Conservation (phyloP, 1,140 invertebrate genomes). For the Caenorhabditis latens region DNA sequence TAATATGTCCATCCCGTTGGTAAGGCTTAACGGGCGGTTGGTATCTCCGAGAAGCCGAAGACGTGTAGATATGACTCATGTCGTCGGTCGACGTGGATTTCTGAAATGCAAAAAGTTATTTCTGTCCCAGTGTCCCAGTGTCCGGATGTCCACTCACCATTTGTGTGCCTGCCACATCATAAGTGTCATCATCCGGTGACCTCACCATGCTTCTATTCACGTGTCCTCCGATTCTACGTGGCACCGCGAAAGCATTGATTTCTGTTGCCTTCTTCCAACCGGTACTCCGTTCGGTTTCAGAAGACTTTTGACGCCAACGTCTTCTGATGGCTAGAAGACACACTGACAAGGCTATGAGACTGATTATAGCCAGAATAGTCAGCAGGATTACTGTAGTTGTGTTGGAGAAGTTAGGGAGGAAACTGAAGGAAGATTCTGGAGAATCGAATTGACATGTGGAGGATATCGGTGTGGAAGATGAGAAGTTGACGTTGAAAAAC, state of each 20-base stretch:
- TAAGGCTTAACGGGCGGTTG: neutral
- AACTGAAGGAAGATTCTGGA: neutral
- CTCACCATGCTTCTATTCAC: neutral
- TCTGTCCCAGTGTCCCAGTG: too few species aligned
- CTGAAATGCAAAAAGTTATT: too few species aligned
- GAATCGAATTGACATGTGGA: neutral
- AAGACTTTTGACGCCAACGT: neutral
- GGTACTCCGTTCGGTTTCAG: neutral
- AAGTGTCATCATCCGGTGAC: conserved; percentile 13
- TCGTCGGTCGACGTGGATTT: conserved; percentile 34
- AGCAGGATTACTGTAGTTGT: conserved; percentile 22
- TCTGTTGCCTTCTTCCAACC: conserved; percentile 19
- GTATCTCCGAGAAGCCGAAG: neutral
- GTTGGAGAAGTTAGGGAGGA: neutral
- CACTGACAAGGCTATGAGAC: neutral
- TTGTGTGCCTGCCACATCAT: conserved; percentile 29
- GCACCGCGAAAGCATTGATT: neutral
- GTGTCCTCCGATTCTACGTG: conserved; percentile 17
- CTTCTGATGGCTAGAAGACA: neutral
- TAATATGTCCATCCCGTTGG: conserved; percentile 21
- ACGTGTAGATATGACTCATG: conserved; percentile 27
- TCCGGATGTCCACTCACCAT: neutral
- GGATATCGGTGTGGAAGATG: neutral
- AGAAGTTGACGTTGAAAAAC: neutral
- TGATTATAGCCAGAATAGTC: neutral